Evolutionary conservation across 30 jellyfish, hydroid and myxozoan genomes (phyloP).

Genomic region (Hydractinia echinata): DNA sequence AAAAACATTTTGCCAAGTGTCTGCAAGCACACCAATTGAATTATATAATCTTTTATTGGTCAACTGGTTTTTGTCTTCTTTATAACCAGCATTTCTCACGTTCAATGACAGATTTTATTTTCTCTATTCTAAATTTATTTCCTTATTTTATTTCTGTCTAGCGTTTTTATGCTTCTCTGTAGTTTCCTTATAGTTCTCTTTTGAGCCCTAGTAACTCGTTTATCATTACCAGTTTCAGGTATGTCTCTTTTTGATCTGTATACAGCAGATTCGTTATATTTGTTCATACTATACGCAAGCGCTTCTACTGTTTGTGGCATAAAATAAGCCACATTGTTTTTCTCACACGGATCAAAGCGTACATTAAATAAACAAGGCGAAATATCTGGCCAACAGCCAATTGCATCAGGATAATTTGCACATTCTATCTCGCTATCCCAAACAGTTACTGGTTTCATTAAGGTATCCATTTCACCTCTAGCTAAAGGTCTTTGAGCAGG

Average conservation of each 20-base stretch:
- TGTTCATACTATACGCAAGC: constrained; percentile 53
- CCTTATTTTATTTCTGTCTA: constrained; percentile 22
- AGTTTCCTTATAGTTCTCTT: constrained; percentile 12
- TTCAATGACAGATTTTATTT: too few relatives aligned
- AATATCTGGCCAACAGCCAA: constrained; percentile 96
- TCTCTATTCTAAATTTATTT: not conserved
- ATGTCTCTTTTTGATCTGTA: constrained; percentile 45
- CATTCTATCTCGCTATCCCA: constrained; percentile 94
- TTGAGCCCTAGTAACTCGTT: not conserved
- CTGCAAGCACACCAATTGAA: too few relatives aligned
- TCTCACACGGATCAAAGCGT: constrained; percentile 95
- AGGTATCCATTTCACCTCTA: constrained; percentile 39
- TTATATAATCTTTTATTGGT: too few relatives aligned
- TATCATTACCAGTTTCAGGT: constrained; percentile 9
- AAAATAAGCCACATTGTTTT: constrained; percentile 80
- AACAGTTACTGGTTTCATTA: constrained; percentile 55
- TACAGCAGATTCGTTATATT: constrained; percentile 65
- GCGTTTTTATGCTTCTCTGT: constrained; percentile 20
- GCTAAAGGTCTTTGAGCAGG: constrained; percentile 41
- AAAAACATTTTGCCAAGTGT: too few relatives aligned
- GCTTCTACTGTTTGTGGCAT: constrained; percentile 95
- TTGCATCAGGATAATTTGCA: constrained; percentile 56
- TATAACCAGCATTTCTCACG: too few relatives aligned
- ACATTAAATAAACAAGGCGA: constrained; percentile 95
- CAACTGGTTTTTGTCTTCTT: too few relatives aligned